phyloP scores from a whole-genome alignment of 1,140 invertebrate genomes.

The Lamellibrachia luymesi region DNA sequence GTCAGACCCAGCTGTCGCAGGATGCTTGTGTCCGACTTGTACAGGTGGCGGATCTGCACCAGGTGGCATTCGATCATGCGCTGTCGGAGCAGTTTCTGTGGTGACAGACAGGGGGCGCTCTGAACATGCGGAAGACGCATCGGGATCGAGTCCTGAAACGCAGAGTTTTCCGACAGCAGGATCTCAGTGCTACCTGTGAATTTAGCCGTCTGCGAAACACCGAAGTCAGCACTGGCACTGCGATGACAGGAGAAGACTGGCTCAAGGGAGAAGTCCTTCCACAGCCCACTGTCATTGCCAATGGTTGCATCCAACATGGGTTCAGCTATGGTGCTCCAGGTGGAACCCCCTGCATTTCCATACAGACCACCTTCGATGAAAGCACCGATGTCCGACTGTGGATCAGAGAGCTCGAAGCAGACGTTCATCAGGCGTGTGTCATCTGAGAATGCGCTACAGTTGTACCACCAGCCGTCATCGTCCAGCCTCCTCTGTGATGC shows the following conservation, averaged over 20 bases:
- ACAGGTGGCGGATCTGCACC: slow-evolving; percentile 6
- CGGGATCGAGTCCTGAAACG: background rate
- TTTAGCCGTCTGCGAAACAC: background rate
- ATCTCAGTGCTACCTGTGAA: background rate
- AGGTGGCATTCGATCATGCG: background rate
- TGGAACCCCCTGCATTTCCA: background rate
- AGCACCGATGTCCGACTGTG: background rate
- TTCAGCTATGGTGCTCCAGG: background rate
- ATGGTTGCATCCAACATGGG: background rate
- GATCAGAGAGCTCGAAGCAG: background rate
- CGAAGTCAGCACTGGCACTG: background rate
- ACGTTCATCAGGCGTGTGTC: background rate
- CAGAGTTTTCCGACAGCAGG: slow-evolving; percentile 4
- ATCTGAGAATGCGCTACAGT: background rate
- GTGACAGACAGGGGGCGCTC: background rate
- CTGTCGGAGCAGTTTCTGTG: background rate
- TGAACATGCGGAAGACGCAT: slow-evolving; percentile 1
- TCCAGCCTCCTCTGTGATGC: background rate
- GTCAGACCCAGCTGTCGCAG: background rate
- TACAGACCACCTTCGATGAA: slow-evolving; percentile 27
- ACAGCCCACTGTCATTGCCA: background rate
- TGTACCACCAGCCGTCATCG: background rate
- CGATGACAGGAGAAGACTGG: background rate
- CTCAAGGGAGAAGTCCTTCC: background rate
- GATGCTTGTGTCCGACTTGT: slow-evolving; percentile 12